Evolutionary conservation across 2,888 invertebrate species (phyloP).

Genomic region (Netelia melanura): DNA sequence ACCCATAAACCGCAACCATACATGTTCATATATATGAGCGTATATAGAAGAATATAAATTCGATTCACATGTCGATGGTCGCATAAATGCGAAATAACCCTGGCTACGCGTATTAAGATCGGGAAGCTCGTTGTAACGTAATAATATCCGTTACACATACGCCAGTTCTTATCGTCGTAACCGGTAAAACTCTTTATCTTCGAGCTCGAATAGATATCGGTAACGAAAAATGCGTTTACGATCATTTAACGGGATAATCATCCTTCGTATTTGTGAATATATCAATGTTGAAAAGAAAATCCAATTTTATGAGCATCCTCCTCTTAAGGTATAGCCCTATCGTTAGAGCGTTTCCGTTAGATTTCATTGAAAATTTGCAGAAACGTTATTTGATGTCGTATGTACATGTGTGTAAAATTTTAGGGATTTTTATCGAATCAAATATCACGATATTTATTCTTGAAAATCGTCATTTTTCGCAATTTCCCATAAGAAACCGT

Average conservation of each 20-base stretch:
- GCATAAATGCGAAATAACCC: neutral
- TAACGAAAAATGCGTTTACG: slow-evolving; percentile 35
- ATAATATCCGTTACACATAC: slow-evolving; percentile 34
- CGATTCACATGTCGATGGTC: neutral
- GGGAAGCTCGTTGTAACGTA: slow-evolving; percentile 32
- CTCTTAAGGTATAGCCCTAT: neutral
- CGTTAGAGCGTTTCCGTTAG: no score
- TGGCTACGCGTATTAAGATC: neutral
- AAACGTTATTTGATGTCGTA: no score
- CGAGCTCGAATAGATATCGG: slow-evolving; percentile 33
- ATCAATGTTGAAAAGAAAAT: neutral
- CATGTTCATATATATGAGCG: neutral
- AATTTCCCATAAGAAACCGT: no score
- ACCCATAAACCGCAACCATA: slow-evolving; percentile 6
- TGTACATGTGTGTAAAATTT: no score
- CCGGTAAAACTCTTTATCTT: slow-evolving; percentile 24
- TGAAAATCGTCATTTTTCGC: no score
- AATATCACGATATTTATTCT: no score
- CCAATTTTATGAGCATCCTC: neutral
- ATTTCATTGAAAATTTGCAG: no score
- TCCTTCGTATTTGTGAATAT: slow-evolving; percentile 11
- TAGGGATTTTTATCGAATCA: no score
- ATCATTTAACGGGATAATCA: slow-evolving; percentile 27
- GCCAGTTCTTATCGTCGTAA: slow-evolving; percentile 45
- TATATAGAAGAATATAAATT: neutral